Base-by-base conservation (phyloP, 2,797 vertebrate genomes). In the Odontamblyopus lacepedii region DNA sequence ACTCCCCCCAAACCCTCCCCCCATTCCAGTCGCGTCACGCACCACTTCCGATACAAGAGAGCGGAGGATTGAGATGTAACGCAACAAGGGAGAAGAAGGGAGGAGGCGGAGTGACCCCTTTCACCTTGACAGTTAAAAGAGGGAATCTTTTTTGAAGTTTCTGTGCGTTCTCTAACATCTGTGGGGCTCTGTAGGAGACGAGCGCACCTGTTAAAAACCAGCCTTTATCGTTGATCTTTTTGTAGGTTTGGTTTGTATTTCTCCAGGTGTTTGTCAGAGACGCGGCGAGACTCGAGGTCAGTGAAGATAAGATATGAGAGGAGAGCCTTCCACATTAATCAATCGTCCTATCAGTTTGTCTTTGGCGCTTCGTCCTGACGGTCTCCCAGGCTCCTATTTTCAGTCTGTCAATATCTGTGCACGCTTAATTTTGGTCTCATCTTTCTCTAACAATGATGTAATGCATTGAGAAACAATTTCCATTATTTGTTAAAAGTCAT, bases 21-120 rank as follows among this genome's bases (percentile, higher is more conserved):
- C 41, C 44, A 48, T 13, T 13, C 1, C 1, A 50, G 23, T 38
- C 15, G 9, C 74, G 70, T 85, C 65, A 78, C 23, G 59, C 76
- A 23, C 38, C 76, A 64, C 65, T 0, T 67, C 63, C 1, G 3
- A 62, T 44, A 55, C 4, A 18, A 56, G 32, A 74, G 80, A 35
- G 0, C 51, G 4, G 19, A 30, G 48, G 80, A 87, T 79, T 84
- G 78, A 88, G 82, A 85, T 77, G 69, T 81, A 74, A 80, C 77
- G 56, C 72, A 70, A 19, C 55, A 6, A 44, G 6, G 50, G 2
- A 9, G 7, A 51, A 61, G 15, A 11, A 6, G 2, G 59, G 23
- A 26, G 66, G 66, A 51, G 72, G 66, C 59, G 72, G 71, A 71
- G 78, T 73, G 77, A 85, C 80, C 18, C 3, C 26, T 61, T 53